Conservation (phyloP, 2,888 invertebrate species). For the Thecophora atra region DNA sequence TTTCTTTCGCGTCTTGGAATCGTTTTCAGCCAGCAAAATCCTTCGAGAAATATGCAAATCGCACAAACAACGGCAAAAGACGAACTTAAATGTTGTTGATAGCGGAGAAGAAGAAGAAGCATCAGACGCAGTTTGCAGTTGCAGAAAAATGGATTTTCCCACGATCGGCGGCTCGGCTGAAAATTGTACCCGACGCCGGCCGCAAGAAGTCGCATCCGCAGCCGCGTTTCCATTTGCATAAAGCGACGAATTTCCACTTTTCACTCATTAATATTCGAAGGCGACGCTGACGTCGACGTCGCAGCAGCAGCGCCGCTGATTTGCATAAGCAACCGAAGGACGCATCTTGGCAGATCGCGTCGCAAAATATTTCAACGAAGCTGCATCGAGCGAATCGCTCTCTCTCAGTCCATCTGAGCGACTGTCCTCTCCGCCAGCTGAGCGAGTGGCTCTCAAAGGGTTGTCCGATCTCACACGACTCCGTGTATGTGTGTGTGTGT, state of each 20-base stretch:
- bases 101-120: neutral
- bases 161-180: slow-evolving; percentile 29
- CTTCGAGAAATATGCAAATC: slow-evolving; percentile 42
- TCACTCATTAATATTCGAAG: slow-evolving; percentile 27
- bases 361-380: neutral
- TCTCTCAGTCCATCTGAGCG: neutral
- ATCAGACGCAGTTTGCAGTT: no score
- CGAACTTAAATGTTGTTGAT: neutral
- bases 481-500: neutral
- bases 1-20: neutral
- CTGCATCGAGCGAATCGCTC: no score
- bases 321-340: no score
- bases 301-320: neutral
- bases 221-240: slow-evolving; percentile 31
- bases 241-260: slow-evolving; percentile 16
- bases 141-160: slow-evolving; percentile 40
- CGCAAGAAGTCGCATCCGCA: slow-evolving; percentile 35
- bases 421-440: no score
- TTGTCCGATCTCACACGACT: neutral
- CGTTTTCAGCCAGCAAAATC: neutral
- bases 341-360: neutral
- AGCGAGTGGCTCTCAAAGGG: no score
- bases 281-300: neutral
- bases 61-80: slow-evolving; percentile 1
- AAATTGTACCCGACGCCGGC: slow-evolving; percentile 29